Evolutionary conservation across 2,113 vertebrate genomes (phyloP), one percentile per base, ranked within the genome.

Genomic region (Hemiscyllium ocellatum): DNA sequence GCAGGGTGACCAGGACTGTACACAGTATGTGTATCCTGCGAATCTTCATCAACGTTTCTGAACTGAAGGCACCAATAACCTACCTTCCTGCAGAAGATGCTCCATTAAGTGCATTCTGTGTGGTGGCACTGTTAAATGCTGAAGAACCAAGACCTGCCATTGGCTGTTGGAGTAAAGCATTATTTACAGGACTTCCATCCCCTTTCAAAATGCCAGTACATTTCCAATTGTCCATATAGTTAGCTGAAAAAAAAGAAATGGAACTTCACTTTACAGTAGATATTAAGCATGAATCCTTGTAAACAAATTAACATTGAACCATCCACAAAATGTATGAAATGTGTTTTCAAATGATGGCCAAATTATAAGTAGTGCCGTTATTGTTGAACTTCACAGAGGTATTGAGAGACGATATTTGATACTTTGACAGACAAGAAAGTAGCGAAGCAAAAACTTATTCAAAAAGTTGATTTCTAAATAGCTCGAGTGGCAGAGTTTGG

Each of bases 191-290:
- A 97, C 98, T 99, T 96, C 99, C 99, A 2, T 99, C 99, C 96
- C 99, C 99, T 97, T 99, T 99, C 97, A 99, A 97, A 97, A 99
- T 98, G 96, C 98, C 99, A 24, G 99, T 99, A 96, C 99, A 99
- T 96, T 99, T 99, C 99, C 99, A 99, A 97, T 99, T 99, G 97
- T 99, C 99, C 99, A 99, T 99, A 97, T 99, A 99, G 97, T 99
- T 99, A 72, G 99, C 99, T 99, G 97, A 78, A 97, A 97, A 96
- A 29, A 95, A 29, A 52, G 66, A 65, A 66, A 24, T 3, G 2
- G 15, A n/a, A 68, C 1, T 93, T 93, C 26, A 93, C 70, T 56
- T 68, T 19, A 52, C 50, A 65, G 22, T 8, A 24, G 17, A 94
- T 19, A 26, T 70, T 24, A 96, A 56, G n/a, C 24, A 96, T 72